Conservation (phyloP, 1,140 invertebrate genomes). For the Popillia japonica region DNA sequence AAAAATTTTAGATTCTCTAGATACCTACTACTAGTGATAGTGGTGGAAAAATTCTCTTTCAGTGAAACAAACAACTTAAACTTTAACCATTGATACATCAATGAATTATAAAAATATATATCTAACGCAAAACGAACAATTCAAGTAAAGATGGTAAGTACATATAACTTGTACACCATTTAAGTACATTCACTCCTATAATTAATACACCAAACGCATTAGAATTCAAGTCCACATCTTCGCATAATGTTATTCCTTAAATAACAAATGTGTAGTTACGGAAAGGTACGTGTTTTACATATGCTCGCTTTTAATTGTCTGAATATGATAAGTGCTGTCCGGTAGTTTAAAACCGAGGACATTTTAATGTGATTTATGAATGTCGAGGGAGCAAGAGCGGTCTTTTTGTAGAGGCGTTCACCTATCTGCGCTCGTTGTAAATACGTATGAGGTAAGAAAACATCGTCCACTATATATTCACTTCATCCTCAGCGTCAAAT, state of each 20-base stretch:
- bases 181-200: constrained; percentile 2
- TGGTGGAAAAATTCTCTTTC: too few species aligned
- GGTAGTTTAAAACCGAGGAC: constrained; percentile 43
- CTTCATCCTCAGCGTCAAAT: too few species aligned
- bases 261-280: constrained; percentile 36
- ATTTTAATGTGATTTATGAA: constrained; percentile 49
- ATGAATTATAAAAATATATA: too few species aligned
- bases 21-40: too few species aligned
- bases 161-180: too few species aligned
- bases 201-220: constrained; percentile 28
- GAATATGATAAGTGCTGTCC: constrained; percentile 46
- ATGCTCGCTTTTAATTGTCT: constrained; percentile 52
- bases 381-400: constrained; percentile 40
- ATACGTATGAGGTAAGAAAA: background rate
- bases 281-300: constrained; percentile 52
- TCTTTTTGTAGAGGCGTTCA: constrained; percentile 47
- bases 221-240: constrained; percentile 35
- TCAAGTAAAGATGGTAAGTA: too few species aligned
- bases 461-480: constrained; percentile 15
- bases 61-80: too few species aligned
- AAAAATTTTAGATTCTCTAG: too few species aligned
- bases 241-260: constrained; percentile 39
- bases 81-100: too few species aligned
- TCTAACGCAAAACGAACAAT: too few species aligned
- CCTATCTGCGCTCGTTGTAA: constrained; percentile 40